Conservation (phyloP, 2,113 vertebrate species). For the Elgaria multicarinata region DNA sequence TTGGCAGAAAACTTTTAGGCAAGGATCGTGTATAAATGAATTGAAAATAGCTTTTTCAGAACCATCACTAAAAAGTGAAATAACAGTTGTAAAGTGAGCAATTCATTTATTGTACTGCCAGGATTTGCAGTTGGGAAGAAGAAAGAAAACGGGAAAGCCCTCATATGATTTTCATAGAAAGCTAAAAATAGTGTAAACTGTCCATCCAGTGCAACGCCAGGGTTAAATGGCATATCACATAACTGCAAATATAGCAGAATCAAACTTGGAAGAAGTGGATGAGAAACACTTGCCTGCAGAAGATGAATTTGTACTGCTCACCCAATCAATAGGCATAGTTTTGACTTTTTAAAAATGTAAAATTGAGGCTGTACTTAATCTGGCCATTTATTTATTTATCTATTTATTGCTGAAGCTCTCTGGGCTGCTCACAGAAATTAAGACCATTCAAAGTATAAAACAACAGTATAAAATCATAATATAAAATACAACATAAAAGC, state of each 20-base stretch:
- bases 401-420: no score
- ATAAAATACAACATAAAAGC: no score
- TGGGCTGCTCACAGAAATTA: no score
- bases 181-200: not conserved
- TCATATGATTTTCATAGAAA: not conserved
- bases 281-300: not conserved
- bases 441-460: no score
- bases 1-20: not conserved
- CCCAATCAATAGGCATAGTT: not conserved
- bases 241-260: constrained; percentile 3
- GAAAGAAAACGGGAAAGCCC: not conserved
- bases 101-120: not conserved
- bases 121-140: not conserved
- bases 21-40: not conserved
- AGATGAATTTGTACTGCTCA: not conserved
- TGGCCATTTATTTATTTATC: no score
- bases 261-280: not conserved
- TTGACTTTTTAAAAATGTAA: no score
- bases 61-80: not conserved
- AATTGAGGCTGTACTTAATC: not conserved
- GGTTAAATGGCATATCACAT: not conserved
- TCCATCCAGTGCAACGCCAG: not conserved
- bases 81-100: not conserved
- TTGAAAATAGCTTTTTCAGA: not conserved
- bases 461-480: no score